Conservation (phyloP, 2,888 invertebrate species). For the Cheilosia vernalis region DNA sequence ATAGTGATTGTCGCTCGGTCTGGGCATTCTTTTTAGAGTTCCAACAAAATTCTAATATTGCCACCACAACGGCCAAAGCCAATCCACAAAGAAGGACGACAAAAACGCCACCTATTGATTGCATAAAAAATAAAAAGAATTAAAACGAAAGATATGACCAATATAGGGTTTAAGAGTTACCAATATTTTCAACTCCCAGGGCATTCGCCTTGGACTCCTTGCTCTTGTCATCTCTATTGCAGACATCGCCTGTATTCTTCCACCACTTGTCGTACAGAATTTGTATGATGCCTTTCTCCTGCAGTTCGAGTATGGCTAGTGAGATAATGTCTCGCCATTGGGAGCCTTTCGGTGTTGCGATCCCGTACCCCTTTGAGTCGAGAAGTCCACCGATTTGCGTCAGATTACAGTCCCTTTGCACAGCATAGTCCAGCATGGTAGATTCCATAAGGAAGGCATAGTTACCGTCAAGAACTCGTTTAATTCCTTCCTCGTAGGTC, state of each 20-base stretch:
- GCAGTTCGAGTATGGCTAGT: constrained; percentile 95
- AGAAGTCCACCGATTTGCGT: constrained; percentile 96
- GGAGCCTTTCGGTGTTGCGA: constrained; percentile 97
- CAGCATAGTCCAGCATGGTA: constrained; percentile 97
- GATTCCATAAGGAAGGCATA: constrained; percentile 99
- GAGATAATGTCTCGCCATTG: constrained; percentile 99
- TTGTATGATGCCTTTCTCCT: constrained; percentile 97
- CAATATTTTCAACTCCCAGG: constrained; percentile 92
- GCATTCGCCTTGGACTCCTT: constrained; percentile 97
- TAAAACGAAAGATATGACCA: not conserved
- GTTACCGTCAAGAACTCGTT: constrained; percentile 92
- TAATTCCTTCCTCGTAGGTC: constrained; percentile 95
- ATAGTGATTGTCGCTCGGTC: constrained; percentile 93
- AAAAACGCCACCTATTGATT: constrained; percentile 92
- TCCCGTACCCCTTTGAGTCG: constrained; percentile 91
- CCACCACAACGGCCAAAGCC: constrained; percentile 94
- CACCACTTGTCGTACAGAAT: constrained; percentile 99
- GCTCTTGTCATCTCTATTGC: constrained; percentile 93
- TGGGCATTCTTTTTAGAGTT: constrained; percentile 95
- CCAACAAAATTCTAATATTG: constrained; percentile 97
- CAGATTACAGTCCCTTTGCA: constrained; percentile 97
- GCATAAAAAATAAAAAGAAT: not conserved
- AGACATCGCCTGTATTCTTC: constrained; percentile 97
- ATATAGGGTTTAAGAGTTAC: constrained; percentile 82
- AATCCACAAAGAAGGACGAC: constrained; percentile 97